Evolutionary conservation across 2,888 invertebrate species (phyloP), one percentile per base, ranked within the genome.

Genomic region (Andrena fulva): DNA sequence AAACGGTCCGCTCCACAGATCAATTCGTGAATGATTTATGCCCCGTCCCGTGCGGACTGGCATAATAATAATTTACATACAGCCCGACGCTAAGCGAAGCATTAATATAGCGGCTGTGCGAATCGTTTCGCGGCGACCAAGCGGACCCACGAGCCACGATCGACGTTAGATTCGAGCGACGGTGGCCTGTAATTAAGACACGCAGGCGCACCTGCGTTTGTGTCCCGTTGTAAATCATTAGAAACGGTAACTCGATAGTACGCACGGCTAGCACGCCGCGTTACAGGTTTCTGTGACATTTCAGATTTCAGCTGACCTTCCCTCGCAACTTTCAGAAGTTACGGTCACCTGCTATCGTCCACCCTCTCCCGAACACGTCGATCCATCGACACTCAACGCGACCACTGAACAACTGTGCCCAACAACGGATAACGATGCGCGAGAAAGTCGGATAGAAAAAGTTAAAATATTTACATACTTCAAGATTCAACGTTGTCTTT

Each of bases 11-110:
- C 69, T 59, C 35, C 56, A 56, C 33, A 42, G 77, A 77, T 84
- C 70, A 86, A 88, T 83, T 89, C 68, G 67, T 67, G 68, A 74
- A 59, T 87, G 87, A 88, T 87, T 87, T 88, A 89, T 77, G 75
- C 70, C 42, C 60, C 31, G 71, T 72, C 80, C 79, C 60, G 79
- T 73, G 82, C 80, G 73, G 77, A 80, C 72, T 33, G 63, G 42
- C 67, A 63, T 81, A 77, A 89, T 82, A 84, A 87, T 86, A 84
- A 89, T 82, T 84, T 85, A 80, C 79, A 54, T 56, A 56, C 75
- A 59, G 67, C 62, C 54, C 12, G 77, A 76, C 73, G 80, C 63
- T 87, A 88, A 88, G 73, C 73, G 85, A 59, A 70, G 73, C 80
- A 85, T 87, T 88, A 85, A 83, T 82, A 75, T 42, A 69, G 48